phyloP scores from a whole-genome alignment of 2,113 vertebrate genomes.

The Spea multiplicata region DNA sequence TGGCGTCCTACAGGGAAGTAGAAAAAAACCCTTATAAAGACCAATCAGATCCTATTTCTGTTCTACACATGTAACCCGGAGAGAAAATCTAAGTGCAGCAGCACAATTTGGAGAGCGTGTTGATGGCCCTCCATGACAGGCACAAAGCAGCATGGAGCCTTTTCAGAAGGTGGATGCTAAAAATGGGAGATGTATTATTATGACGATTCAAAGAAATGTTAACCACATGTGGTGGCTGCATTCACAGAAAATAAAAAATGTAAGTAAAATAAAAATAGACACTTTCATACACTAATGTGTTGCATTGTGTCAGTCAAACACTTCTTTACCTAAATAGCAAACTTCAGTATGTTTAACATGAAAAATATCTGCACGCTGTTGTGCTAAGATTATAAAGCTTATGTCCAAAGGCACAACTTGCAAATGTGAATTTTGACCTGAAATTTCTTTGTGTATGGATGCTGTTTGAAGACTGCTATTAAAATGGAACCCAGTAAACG shows the following conservation, averaged over 20 bases:
- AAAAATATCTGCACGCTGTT: too few relatives aligned
- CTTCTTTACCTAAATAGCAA: too few relatives aligned
- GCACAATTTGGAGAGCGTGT: background rate
- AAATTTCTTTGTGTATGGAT: too few relatives aligned
- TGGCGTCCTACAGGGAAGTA: background rate
- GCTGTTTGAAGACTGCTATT: too few relatives aligned
- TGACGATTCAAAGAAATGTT: background rate
- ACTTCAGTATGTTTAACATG: too few relatives aligned
- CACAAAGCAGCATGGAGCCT: constrained; percentile 13
- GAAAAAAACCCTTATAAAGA: constrained; percentile 1
- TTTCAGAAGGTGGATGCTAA: constrained; percentile 29
- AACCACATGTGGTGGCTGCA: background rate
- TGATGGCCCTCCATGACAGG: constrained; percentile 1
- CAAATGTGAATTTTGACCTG: too few relatives aligned
- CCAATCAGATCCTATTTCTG: constrained; percentile 27
- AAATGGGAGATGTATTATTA: constrained; percentile 1
- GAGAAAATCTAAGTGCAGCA: constrained; percentile 16
- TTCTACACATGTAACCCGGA: constrained; percentile 3
- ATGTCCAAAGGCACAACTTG: too few relatives aligned
- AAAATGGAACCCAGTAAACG: too few relatives aligned
- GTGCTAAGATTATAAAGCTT: too few relatives aligned
- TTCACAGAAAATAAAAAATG: background rate
- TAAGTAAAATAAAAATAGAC: too few relatives aligned
- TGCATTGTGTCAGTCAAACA: too few relatives aligned
- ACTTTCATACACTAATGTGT: too few relatives aligned